phyloP scores from a whole-genome alignment of 1,140 invertebrate genomes.

The Archegozetes longisetosus region DNA sequence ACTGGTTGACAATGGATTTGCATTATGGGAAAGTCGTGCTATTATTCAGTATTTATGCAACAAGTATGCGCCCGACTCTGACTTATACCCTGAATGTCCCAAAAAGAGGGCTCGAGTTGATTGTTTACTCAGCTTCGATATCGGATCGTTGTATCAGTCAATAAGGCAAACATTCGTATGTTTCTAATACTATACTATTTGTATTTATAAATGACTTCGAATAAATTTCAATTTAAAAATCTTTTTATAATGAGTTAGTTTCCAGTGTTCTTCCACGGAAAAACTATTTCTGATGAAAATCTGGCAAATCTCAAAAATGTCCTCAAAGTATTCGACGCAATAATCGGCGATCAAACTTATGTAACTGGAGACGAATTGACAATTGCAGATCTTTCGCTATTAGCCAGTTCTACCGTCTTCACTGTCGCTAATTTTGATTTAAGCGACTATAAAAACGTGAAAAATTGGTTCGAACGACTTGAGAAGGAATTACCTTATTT shows the following conservation, averaged over 20 bases:
- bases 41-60: constrained; percentile 18
- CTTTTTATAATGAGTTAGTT: too few relatives aligned
- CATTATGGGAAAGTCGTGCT: constrained; percentile 20
- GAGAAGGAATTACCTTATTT: neutral
- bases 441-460: neutral
- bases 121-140: constrained; percentile 54
- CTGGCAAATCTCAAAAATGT: neutral
- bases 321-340: neutral
- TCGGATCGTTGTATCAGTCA: too few relatives aligned
- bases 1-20: constrained; percentile 17
- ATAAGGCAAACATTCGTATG: too few relatives aligned
- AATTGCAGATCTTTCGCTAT: neutral
- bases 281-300: neutral
- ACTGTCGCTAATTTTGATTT: neutral
- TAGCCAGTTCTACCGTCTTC: neutral
- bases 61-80: constrained; percentile 41
- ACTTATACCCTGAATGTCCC: constrained; percentile 39
- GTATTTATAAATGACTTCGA: too few relatives aligned
- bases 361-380: neutral
- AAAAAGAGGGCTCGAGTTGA: constrained; percentile 48
- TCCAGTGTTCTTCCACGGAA: neutral
- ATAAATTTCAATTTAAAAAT: too few relatives aligned
- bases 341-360: neutral
- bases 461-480: neutral
- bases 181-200: too few relatives aligned